Evolutionary conservation across 2,797 vertebrate species (phyloP), one percentile per base, ranked within the genome.

Genomic region (Sebastes paucispinis): DNA sequence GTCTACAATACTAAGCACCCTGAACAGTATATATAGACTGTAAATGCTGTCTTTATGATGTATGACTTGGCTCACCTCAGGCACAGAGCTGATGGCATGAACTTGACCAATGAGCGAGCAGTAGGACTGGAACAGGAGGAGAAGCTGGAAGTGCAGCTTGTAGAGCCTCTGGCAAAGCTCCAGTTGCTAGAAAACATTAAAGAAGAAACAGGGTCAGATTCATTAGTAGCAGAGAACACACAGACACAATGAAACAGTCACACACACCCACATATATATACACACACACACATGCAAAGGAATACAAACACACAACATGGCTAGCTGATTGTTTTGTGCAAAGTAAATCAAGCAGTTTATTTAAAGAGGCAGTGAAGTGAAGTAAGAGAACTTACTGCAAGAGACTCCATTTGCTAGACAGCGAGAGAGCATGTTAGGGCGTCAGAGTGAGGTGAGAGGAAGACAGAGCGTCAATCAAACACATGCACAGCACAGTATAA

Each of bases 351-450:
- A 77, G 67, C 57, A 50, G 84, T 69, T 73, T 73, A 75, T 81
- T 87, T 58, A n/a, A n/a, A 79, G 50, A 81, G 75, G 69, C 70
- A 85, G 85, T 77, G 77, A 92, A 86, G 87, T 59, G 81, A 90
- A 87, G 71, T 43, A 83, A 94, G 96, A 94, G 82, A 95, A 99
- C 98, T 99, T 99, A 99, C 98, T 96, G 98, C 98, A 96, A 99
- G 98, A 97, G 98, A 99, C 94, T 99, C 98, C 98, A 99, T 99
- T 99, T 99, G 98, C 98, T 99, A 98, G 94, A 96, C 96, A 97
- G 97, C 96, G 96, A 98, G 97, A 96, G 96, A 98, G 97, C 97
- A 95, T 97, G 97, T 98, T 96, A 97, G 95, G 96, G 96, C 96
- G 92, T 91, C 96, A 96, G 95, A 97, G 93, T 95, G 95, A 95